A percentile compares a stretch with the other conserved stretches of the same genome.
phyloP scores from a whole-genome alignment of 2,888 invertebrate genomes.

The Melanophora roralis region DNA sequence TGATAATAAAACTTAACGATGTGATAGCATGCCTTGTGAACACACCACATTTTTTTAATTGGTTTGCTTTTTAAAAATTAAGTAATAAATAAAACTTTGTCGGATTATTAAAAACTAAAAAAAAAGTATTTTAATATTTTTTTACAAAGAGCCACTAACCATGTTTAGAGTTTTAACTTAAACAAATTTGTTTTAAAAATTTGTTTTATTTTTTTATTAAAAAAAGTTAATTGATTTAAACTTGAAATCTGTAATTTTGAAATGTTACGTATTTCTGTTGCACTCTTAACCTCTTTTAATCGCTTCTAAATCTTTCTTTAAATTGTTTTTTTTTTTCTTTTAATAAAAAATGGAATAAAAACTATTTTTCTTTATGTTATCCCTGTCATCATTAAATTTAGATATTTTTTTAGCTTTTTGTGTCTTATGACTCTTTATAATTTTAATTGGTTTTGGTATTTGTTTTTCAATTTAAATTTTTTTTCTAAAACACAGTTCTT shows the following conservation, averaged over 20 bases:
- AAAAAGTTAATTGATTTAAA: slow-evolving; percentile 20
- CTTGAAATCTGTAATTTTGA: background rate
- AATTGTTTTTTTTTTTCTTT: background rate
- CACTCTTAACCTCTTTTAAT: background rate
- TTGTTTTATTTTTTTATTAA: background rate
- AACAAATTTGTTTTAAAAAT: background rate
- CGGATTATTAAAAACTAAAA: background rate
- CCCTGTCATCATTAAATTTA: slow-evolving; percentile 7
- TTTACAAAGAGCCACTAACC: slow-evolving; percentile 57
- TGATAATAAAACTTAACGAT: too few relatives aligned
- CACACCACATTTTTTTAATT: too few relatives aligned
- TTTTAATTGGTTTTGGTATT: slow-evolving; percentile 10
- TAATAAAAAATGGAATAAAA: too few relatives aligned
- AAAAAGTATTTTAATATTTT: background rate
- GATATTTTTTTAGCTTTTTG: background rate
- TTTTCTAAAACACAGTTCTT: slow-evolving; percentile 54
- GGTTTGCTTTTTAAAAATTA: too few relatives aligned
- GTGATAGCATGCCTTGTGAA: too few relatives aligned
- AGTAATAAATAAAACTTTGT: too few relatives aligned
- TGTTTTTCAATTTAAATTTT: background rate
- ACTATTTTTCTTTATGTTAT: too few relatives aligned
- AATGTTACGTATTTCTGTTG: slow-evolving; percentile 59
- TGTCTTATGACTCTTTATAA: background rate
- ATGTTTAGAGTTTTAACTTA: slow-evolving; percentile 43
- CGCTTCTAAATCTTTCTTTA: background rate